These are phyloP conservation scores for Sprattus sprattus DNA, from an alignment of 2,113 vertebrate species.

Conservation along the genomic window DNA sequence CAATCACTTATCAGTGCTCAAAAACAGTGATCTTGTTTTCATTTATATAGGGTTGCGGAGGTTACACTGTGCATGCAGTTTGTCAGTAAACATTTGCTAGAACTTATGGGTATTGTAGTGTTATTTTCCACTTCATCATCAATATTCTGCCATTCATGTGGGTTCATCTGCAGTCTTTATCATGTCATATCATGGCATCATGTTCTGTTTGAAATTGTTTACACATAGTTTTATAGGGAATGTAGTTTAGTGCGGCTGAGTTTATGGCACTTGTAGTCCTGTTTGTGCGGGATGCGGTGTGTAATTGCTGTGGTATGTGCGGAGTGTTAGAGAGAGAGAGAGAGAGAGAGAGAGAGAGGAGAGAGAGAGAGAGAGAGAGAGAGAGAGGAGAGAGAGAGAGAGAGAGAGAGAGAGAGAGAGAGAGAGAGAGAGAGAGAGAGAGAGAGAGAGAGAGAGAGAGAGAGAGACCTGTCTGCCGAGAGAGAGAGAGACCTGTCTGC, in stretches of 20 bases:
- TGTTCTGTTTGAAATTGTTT: neutral
- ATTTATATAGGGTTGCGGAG: neutral
- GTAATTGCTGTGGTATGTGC: constrained; percentile 65
- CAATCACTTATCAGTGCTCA: neutral
- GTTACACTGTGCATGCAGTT: neutral
- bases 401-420: constrained; percentile 43
- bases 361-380: neutral
- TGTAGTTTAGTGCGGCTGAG: constrained; percentile 11
- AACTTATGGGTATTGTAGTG: neutral
- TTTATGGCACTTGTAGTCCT: constrained; percentile 4
- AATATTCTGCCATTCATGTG: no score
- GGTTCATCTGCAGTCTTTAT: no score
- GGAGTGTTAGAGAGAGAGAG: constrained; percentile 22
- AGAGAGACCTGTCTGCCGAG: no score
- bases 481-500: constrained; percentile 77
- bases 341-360: constrained; percentile 48
- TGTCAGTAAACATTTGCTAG: neutral
- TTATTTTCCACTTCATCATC: no score
- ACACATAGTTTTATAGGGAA: constrained; percentile 5
- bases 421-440: constrained; percentile 45
- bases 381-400: constrained; percentile 56
- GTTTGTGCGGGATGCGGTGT: constrained; percentile 48
- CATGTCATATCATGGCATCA: neutral
- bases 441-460: neutral
- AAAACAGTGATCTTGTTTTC: neutral